Evolutionary conservation across 2,888 invertebrate species (phyloP), one percentile per base, ranked within the genome.

Genomic region (Exocentrus adspersus): DNA sequence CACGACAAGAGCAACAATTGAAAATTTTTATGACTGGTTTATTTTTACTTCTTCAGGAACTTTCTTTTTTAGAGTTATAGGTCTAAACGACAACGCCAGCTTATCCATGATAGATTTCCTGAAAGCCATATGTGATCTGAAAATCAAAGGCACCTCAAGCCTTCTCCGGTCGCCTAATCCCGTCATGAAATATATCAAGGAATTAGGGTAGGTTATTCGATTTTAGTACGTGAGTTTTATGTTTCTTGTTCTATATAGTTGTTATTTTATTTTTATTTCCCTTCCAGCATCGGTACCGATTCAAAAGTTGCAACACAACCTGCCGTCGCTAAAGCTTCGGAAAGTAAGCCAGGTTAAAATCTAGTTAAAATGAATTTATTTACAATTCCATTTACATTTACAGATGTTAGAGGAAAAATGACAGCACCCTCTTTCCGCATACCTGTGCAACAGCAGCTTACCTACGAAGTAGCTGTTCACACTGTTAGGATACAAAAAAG

Each of bases 71-170:
- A 24, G 77, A 57, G 51, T 64, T 1, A 68, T 79, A 52, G 75
- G 76, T 24, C 46, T 72, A 6, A 65, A 70, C 12, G 77, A 83
- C 9, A 69, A 70, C 2, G 75, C 85, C 37, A 76, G 80, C 2
- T 82, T 86, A 50, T 75, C 72, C 1, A 64, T 80, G 7, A 67
- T 66, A 7, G 78, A 80, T 7, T 92, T 91, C 77, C 80, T 91
- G n/a, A 85, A 86, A 19, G 86, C 86, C 0, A 88, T 91, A 6
- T 88, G 88, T 2, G 88, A 89, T 70, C 81, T 89, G 12, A 87
- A 87, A 57, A 85, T 91, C 45, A 83, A 90, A 53, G 91, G 91
- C 6, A 90, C 90, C 12, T 90, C 90, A 28, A 83, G 86, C 0
- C 79, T 92, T 57, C 85, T 91, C 69, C 83, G 91, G n/a, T 82